A percentile compares a stretch with the other conserved stretches of the same genome.
Conservation (phyloP, 1,140 invertebrate species). For the Acromyrmex charruanus region DNA sequence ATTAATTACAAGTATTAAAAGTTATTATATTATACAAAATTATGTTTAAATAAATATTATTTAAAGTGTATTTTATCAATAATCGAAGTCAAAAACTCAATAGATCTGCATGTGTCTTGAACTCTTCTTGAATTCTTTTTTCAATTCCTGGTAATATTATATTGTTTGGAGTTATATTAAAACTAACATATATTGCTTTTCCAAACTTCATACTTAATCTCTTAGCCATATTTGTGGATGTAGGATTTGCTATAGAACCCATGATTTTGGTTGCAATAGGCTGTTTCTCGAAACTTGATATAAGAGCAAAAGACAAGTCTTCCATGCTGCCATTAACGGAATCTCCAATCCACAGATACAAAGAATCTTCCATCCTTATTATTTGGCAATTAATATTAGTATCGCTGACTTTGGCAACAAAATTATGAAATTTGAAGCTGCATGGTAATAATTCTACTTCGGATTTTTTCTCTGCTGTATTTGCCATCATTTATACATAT, state of each 20-base stretch:
- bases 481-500: conserved; percentile 16
- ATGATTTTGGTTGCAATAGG: conserved; percentile 83
- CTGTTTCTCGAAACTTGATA: conserved; percentile 76
- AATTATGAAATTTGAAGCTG: conserved; percentile 81
- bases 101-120: conserved; percentile 75
- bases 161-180: conserved; percentile 80
- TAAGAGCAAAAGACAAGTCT: conserved; percentile 81
- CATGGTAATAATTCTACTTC: conserved; percentile 68
- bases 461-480: neutral
- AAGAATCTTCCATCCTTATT: conserved; percentile 83
- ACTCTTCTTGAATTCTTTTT: conserved; percentile 81
- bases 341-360: conserved; percentile 84
- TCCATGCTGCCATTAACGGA: conserved; percentile 76
- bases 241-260: conserved; percentile 77
- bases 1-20: neutral
- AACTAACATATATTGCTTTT: conserved; percentile 84
- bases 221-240: conserved; percentile 81
- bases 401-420: conserved; percentile 78
- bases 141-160: conserved; percentile 79
- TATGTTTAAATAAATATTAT: conserved; percentile 22
- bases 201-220: conserved; percentile 82
- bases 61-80: neutral
- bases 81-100: conserved; percentile 57
- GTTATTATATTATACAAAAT: neutral
- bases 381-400: conserved; percentile 80